Conservation (phyloP, 2,113 vertebrate genomes). For the Fulmarus glacialis region DNA sequence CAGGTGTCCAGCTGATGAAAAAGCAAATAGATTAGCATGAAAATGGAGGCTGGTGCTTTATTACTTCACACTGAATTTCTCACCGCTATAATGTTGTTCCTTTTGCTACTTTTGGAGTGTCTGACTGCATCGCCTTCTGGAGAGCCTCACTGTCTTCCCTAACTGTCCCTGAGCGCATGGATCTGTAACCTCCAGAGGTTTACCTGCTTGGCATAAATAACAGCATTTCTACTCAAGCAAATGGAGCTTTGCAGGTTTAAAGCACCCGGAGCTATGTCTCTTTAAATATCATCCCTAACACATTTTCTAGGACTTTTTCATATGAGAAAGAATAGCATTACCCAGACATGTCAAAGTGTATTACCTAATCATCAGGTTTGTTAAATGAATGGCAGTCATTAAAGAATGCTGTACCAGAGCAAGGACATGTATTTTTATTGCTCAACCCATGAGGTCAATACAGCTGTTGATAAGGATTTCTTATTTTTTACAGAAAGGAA, state of each 20-base stretch:
- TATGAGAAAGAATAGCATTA: conserved; percentile 33
- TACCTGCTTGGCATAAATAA: conserved; percentile 2
- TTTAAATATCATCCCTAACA: conserved; percentile 14
- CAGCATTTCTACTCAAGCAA: neutral
- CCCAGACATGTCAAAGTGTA: conserved; percentile 1
- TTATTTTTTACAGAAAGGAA: conserved; percentile 27
- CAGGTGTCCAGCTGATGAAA: neutral
- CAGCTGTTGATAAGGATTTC: neutral
- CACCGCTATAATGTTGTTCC: neutral
- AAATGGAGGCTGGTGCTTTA: neutral
- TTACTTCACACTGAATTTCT: neutral
- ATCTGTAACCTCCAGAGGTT: neutral
- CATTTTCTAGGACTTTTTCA: conserved; percentile 14
- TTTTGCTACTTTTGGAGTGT: neutral
- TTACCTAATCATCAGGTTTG: conserved; percentile 33
- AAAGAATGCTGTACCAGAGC: conserved; percentile 4
- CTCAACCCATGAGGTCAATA: neutral
- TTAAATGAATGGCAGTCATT: conserved; percentile 40
- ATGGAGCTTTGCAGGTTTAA: conserved; percentile 2
- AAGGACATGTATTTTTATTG: conserved; percentile 3
- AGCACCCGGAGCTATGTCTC: neutral
- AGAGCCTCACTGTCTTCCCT: neutral
- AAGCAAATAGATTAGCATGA: neutral
- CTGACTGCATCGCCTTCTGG: neutral
- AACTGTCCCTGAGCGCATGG: neutral